These are phyloP conservation scores for Hybognathus amarus DNA, from an alignment of 2,797 vertebrate species.

Conservation along the genomic window DNA sequence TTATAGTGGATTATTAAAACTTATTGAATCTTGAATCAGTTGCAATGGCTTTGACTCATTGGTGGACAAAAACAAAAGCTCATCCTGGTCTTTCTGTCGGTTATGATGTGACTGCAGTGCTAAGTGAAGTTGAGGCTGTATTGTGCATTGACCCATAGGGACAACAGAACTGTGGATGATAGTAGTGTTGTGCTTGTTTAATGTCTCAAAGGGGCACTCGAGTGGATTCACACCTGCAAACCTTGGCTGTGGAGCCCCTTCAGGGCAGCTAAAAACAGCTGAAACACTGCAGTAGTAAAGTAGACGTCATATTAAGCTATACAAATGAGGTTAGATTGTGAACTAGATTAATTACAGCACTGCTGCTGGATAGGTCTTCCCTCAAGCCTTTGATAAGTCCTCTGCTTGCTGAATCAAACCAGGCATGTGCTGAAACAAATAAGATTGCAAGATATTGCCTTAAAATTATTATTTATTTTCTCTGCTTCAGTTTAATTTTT, in stretches of 20 bases:
- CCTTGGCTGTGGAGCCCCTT: constrained; percentile 30
- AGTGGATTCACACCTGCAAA: constrained; percentile 52
- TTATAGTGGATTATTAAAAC: neutral
- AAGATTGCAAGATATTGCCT: constrained; percentile 49
- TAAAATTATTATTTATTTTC: constrained; percentile 16
- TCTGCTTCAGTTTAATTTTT: neutral
- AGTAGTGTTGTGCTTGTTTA: constrained; percentile 44
- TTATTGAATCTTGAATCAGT: neutral
- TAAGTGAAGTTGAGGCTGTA: constrained; percentile 42
- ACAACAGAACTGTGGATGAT: constrained; percentile 25
- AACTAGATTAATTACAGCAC: constrained; percentile 50
- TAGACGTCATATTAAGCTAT: constrained; percentile 39
- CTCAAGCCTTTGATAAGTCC: constrained; percentile 15
- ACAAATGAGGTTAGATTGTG: constrained; percentile 51
- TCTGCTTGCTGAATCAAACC: constrained; percentile 28
- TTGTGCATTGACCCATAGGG: constrained; percentile 41
- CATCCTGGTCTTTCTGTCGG: constrained; percentile 28
- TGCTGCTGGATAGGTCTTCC: constrained; percentile 38
- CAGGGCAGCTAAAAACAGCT: constrained; percentile 47
- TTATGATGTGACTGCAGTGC: constrained; percentile 25
- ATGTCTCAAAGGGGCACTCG: constrained; percentile 45
- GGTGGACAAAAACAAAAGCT: neutral
- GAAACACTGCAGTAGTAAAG: constrained; percentile 27
- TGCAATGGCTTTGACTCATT: neutral
- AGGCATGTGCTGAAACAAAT: constrained; percentile 18